Conservation (phyloP, 2,113 vertebrate genomes). For the Erythrolamprus reginae region DNA sequence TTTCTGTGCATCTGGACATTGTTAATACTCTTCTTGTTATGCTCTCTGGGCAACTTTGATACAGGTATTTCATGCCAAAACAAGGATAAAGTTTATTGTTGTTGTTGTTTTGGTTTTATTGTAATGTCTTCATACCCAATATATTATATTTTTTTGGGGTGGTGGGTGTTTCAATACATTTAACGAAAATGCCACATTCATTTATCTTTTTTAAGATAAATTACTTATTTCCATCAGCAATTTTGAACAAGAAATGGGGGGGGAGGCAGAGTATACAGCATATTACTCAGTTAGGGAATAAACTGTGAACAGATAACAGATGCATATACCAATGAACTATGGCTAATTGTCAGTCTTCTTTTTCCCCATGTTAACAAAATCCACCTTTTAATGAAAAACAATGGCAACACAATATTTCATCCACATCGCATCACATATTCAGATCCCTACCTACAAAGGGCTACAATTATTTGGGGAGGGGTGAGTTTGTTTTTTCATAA, state of each 20-base stretch:
- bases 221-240: slow-evolving; percentile 20
- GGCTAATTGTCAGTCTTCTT: not conserved
- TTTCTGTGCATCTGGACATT: slow-evolving; percentile 77
- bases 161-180: slow-evolving; percentile 39
- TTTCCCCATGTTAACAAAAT: not conserved
- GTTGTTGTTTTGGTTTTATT: slow-evolving; percentile 19
- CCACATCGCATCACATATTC: not conserved
- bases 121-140: slow-evolving; percentile 48
- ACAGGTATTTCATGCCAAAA: slow-evolving; percentile 66
- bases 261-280: not conserved
- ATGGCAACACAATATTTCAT: not conserved
- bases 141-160: slow-evolving; percentile 26
- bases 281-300: not conserved
- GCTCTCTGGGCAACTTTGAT: slow-evolving; percentile 71
- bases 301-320: not conserved
- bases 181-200: slow-evolving; percentile 10
- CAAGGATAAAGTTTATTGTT: not conserved
- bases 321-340: not conserved
- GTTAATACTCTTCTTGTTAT: slow-evolving; percentile 75
- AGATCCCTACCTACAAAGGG: not conserved
- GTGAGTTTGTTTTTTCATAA: not conserved
- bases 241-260: not conserved
- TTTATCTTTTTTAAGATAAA: slow-evolving; percentile 35
- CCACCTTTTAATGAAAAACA: not conserved
- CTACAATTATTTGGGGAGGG: not conserved